Evolutionary conservation across 64 coral and sea anemone genomes (phyloP).

Genomic region (Porites lutea): DNA sequence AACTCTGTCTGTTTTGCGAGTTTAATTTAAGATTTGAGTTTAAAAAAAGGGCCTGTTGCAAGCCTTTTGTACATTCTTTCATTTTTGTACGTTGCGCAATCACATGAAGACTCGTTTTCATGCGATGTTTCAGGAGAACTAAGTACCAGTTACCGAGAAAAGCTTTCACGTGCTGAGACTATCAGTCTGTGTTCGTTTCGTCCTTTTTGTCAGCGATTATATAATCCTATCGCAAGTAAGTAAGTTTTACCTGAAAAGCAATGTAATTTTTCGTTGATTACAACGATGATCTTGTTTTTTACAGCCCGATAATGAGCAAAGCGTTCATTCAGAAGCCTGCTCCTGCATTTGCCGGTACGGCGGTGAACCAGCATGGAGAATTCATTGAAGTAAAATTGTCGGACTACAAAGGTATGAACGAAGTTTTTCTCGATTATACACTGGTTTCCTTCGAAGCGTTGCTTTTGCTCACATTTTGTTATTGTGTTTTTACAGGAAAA

Average conservation of each 20-base stretch:
- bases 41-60: too few relatives aligned
- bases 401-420: constrained; percentile 92
- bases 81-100: too few relatives aligned
- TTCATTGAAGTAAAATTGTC: constrained; percentile 93
- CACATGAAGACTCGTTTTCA: too few relatives aligned
- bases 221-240: too few relatives aligned
- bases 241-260: neutral
- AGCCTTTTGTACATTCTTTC: too few relatives aligned
- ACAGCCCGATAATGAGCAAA: constrained; percentile 92
- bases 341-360: constrained; percentile 86
- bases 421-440: neutral
- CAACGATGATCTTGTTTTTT: constrained; percentile 8
- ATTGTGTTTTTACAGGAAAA: constrained; percentile 75
- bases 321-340: constrained; percentile 96
- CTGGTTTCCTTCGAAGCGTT: neutral
- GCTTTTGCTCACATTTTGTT: constrained; percentile 3
- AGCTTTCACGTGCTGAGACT: too few relatives aligned
- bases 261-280: neutral
- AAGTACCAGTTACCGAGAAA: too few relatives aligned
- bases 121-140: too few relatives aligned
- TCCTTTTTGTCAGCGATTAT: too few relatives aligned
- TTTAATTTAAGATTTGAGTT: too few relatives aligned
- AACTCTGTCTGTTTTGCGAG: too few relatives aligned
- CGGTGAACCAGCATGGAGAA: constrained; percentile 82
- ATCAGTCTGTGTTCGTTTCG: too few relatives aligned